Base-by-base conservation (phyloP, 2,113 vertebrate genomes). In the Scomber colias region DNA sequence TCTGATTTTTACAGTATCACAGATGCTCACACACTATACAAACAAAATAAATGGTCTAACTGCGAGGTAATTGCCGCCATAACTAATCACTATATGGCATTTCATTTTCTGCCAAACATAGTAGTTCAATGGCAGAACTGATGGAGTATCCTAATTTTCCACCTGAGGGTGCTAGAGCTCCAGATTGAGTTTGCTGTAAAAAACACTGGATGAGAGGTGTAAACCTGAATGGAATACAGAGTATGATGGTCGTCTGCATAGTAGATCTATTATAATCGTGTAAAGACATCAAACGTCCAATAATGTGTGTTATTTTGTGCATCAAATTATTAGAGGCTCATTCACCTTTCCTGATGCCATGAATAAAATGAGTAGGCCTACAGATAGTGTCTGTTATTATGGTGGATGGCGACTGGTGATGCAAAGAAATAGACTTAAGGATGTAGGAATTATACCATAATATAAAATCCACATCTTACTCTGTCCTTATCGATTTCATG, bases 101-200 rank as follows among this genome's bases (percentile, higher is more conserved):
- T 40, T 10, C 6, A 21, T 7, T 61, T n/a, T 31, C 30, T 16
- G 45, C 15, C 49, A 11, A 24, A 35, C 24, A 27, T 13, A 35
- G 30, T 17, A 9, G 6, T 44, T 55, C 8, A 71, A 57, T 27
- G 13, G 62, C 44, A 62, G 21, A 57, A 35, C 51, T 15, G 21
- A 17, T 30, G n/a, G 35, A 40, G 1, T 35, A 10, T 8, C 56
- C 35, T 19, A 16, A 24, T 3, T 35, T 1, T 74, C 91, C 92
- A 90, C 79, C 53, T n/a, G 92, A 69, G 84, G 89, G 90, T n/a
- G 91, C 87, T 70, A 72, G 45, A 75, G 82, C 55, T 85, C 62
- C 61, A 89, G 71, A 75, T 9, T 55, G 73, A 50, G 49, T 27
- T 27, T 59, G 56, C 7, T 71, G 50, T 78, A 63, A 8, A 8